Evolutionary conservation across 92 coral and sea anemone species (phyloP).

Genomic region (Siderastrea siderea): DNA sequence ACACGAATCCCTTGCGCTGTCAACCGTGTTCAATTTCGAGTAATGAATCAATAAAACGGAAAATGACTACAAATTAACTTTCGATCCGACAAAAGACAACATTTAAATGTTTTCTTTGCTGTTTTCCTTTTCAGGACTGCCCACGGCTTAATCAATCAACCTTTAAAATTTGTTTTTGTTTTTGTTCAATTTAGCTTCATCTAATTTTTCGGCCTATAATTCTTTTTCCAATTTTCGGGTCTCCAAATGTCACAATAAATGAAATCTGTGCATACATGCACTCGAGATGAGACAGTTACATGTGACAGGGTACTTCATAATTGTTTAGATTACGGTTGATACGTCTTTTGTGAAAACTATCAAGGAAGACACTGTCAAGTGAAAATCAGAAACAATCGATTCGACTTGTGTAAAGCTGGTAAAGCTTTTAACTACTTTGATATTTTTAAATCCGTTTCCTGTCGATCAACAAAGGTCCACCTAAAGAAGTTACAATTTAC

Average conservation of each 20-base stretch:
- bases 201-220: constrained; percentile 13
- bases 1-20: constrained; percentile 53
- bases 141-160: constrained; percentile 41
- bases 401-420: constrained; percentile 3
- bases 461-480: constrained; percentile 7
- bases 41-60: constrained; percentile 40
- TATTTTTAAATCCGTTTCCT: constrained; percentile 26
- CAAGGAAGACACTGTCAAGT: constrained; percentile 5
- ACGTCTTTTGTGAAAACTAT: constrained; percentile 27
- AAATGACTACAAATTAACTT: constrained; percentile 34
- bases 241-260: constrained; percentile 30
- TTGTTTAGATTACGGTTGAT: constrained; percentile 57
- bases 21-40: constrained; percentile 27
- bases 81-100: constrained; percentile 37
- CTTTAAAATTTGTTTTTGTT: constrained; percentile 30
- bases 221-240: constrained; percentile 21
- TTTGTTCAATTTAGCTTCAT: constrained; percentile 24
- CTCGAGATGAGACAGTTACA: constrained; percentile 34
- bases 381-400: constrained; percentile 23
- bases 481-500: constrained; percentile 14
- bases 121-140: constrained; percentile 33
- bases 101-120: constrained; percentile 46
- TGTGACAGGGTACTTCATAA: constrained; percentile 42
- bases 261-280: constrained; percentile 22
- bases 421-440: constrained; percentile 10